A percentile compares a stretch with the other conserved stretches of the same genome.
Conservation (phyloP, 2,797 vertebrate species). For the Myotis myotis region DNA sequence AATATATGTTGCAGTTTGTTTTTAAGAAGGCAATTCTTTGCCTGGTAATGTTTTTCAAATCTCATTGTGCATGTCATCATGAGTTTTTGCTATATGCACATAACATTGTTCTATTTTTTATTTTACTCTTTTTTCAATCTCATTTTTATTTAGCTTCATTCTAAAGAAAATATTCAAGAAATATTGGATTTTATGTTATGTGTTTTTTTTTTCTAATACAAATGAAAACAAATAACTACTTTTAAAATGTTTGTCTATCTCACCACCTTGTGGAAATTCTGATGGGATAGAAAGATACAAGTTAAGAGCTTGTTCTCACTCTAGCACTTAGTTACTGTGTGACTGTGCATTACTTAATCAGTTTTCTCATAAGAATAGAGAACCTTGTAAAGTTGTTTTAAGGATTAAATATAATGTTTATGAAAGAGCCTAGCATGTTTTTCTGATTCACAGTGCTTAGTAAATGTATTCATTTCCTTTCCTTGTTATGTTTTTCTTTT, state of each 20-base stretch:
- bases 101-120: neutral
- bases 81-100: neutral
- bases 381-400: constrained; percentile 34
- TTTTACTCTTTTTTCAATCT: neutral
- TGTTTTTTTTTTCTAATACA: neutral
- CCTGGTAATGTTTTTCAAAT: neutral
- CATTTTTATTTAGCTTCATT: neutral
- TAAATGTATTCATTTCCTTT: constrained; percentile 5
- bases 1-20: neutral
- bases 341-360: neutral
- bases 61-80: neutral
- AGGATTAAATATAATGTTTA: neutral
- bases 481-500: neutral
- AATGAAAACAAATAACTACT: constrained; percentile 21
- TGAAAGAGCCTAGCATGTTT: neutral
- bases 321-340: neutral
- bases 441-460: neutral
- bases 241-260: neutral
- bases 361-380: neutral
- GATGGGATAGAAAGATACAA: neutral
- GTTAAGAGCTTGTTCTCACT: neutral
- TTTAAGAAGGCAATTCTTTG: neutral
- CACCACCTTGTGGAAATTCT: neutral
- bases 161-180: neutral
- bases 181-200: neutral